Conservation (phyloP, 2,888 invertebrate genomes). For the Linyphia triangularis region DNA sequence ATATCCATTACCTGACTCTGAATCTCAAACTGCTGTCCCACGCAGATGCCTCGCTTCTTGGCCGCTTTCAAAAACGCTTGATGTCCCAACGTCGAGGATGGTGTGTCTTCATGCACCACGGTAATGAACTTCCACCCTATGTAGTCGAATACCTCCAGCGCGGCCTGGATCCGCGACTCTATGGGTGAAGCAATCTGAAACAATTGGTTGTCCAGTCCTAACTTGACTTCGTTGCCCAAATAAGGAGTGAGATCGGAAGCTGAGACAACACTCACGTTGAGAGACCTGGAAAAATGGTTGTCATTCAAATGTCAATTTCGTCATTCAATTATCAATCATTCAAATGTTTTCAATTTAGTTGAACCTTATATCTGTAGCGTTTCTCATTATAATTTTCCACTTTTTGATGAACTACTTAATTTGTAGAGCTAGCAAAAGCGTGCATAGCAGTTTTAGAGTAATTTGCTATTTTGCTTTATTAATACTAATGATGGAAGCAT, state of each 20-base stretch:
- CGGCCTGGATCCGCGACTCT: conserved; percentile 40
- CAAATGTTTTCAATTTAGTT: no score
- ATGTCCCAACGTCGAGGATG: background rate
- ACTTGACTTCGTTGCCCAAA: background rate
- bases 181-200: conserved; percentile 39
- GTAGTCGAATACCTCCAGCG: conserved; percentile 47
- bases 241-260: conserved; percentile 51
- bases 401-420: no score
- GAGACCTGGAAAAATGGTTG: conserved; percentile 51
- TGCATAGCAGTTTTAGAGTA: no score
- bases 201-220: conserved; percentile 28
- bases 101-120: conserved; percentile 40
- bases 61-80: conserved; percentile 42
- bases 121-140: conserved; percentile 55
- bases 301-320: no score
- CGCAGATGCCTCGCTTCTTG: conserved; percentile 51
- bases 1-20: conserved; percentile 17
- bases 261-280: conserved; percentile 74
- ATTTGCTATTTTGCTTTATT: no score
- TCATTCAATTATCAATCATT: no score
- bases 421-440: no score
- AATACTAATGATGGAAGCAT: no score
- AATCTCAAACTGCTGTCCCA: conserved; percentile 50
- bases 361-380: no score
- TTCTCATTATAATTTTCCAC: no score